A percentile compares a stretch with the other conserved stretches of the same genome.
phyloP scores from a whole-genome alignment of 64 coral and sea anemone genomes.

The Hydrozoanthus tunicans region DNA sequence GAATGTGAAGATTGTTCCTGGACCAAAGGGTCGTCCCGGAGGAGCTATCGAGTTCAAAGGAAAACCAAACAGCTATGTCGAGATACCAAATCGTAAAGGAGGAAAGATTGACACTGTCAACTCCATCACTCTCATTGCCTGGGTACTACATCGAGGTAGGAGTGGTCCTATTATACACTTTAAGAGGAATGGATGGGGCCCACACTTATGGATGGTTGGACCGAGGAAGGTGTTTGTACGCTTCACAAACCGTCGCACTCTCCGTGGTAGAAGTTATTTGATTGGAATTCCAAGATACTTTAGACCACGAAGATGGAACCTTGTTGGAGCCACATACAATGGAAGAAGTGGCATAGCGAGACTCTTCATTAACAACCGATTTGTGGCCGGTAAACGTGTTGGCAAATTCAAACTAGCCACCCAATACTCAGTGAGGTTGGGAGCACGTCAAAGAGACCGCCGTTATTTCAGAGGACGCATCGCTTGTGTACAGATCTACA shows the following conservation, averaged over 20 bases:
- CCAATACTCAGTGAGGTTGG: slow-evolving; percentile 60
- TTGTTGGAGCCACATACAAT: slow-evolving; percentile 52
- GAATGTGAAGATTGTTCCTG: slow-evolving; percentile 19
- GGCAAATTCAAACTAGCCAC: slow-evolving; percentile 53
- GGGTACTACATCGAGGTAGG: slow-evolving; percentile 56
- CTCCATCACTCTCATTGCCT: slow-evolving; percentile 70
- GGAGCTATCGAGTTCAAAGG: slow-evolving; percentile 58
- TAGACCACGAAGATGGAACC: slow-evolving; percentile 37
- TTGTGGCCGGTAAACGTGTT: slow-evolving; percentile 18
- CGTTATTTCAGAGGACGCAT: slow-evolving; percentile 65
- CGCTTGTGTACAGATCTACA: slow-evolving; percentile 59
- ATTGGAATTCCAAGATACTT: no score
- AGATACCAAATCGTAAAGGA: slow-evolving; percentile 55
- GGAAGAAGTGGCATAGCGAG: slow-evolving; percentile 46
- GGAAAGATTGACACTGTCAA: slow-evolving; percentile 62
- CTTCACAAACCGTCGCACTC: background rate
- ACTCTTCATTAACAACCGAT: slow-evolving; percentile 41
- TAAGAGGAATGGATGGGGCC: no score
- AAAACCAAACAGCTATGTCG: slow-evolving; percentile 61
- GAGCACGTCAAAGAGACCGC: slow-evolving; percentile 29
- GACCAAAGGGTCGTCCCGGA: slow-evolving; percentile 50
- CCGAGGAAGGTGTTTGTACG: slow-evolving; percentile 58
- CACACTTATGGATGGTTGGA: slow-evolving; percentile 29
- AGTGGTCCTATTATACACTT: background rate
- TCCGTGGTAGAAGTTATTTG: no score